A percentile compares a stretch with the other conserved stretches of the same genome.
Conservation (phyloP, 2,888 invertebrate species). For the Oxyscelio sp. region DNA sequence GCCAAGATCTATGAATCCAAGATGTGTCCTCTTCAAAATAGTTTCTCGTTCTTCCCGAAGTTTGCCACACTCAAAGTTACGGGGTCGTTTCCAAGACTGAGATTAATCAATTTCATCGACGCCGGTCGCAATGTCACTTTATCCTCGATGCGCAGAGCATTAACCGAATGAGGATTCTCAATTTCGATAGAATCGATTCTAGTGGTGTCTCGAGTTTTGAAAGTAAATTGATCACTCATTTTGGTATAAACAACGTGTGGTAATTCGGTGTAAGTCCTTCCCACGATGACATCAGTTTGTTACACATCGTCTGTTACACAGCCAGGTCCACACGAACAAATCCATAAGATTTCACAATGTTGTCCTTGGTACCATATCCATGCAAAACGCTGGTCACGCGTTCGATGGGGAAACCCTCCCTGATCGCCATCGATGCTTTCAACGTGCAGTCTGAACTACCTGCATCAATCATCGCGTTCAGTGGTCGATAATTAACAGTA, state of each 20-base stretch:
- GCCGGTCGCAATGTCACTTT: background rate
- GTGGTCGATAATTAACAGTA: background rate
- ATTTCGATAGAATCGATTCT: background rate
- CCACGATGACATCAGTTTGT: too few species aligned
- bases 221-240: too few species aligned
- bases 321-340: slow-evolving; percentile 36
- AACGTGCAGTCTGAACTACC: too few species aligned
- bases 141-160: background rate
- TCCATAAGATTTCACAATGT: slow-evolving; percentile 47
- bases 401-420: background rate
- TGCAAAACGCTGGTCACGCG: slow-evolving; percentile 9
- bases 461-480: slow-evolving; percentile 64
- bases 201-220: background rate
- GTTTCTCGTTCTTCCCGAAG: slow-evolving; percentile 5
- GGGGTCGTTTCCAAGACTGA: slow-evolving; percentile 49
- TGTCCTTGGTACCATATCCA: slow-evolving; percentile 41
- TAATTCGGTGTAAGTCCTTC: too few species aligned
- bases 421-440: slow-evolving; percentile 49
- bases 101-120: background rate
- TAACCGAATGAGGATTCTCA: background rate
- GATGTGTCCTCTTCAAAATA: too few species aligned
- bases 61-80: too few species aligned
- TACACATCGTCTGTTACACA: too few species aligned
- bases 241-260: too few species aligned
- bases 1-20: slow-evolving; percentile 52